phyloP scores from a whole-genome alignment of 2,113 vertebrate species.

The Mugil cephalus region DNA sequence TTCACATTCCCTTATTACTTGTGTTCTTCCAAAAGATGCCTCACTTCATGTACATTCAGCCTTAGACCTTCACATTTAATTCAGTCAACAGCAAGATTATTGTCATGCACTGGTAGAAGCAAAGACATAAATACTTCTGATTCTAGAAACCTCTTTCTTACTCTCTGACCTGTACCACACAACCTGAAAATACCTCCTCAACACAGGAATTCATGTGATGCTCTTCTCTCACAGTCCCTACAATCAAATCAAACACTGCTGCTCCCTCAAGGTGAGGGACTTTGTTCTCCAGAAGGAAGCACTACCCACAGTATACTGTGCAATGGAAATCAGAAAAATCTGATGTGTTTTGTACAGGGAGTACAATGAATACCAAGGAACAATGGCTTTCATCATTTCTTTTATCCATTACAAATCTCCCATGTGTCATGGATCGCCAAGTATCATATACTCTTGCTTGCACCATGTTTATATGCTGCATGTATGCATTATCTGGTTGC shows the following conservation, averaged over 20 bases:
- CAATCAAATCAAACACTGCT: constrained; percentile 48
- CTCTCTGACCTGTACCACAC: constrained; percentile 8
- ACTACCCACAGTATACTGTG: constrained; percentile 5
- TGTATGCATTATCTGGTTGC: too few species aligned
- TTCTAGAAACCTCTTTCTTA: constrained; percentile 18
- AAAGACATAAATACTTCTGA: constrained; percentile 27
- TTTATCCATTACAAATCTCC: too few species aligned
- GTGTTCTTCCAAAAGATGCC: too few species aligned
- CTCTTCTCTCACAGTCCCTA: constrained; percentile 16
- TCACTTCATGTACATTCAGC: background rate
- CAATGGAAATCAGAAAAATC: constrained; percentile 23
- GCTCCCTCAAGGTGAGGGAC: constrained; percentile 35
- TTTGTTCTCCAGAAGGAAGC: constrained; percentile 26
- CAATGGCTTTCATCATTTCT: too few species aligned
- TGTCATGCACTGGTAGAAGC: background rate
- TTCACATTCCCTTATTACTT: too few species aligned
- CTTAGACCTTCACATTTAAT: constrained; percentile 3
- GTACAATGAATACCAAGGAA: too few species aligned
- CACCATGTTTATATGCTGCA: too few species aligned
- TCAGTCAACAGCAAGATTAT: background rate
- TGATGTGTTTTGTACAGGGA: too few species aligned
- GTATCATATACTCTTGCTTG: too few species aligned
- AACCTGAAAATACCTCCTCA: constrained; percentile 34
- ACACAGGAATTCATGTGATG: constrained; percentile 21
- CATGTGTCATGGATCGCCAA: too few species aligned